Conservation (phyloP, 2,888 invertebrate genomes). For the Melieria omissa region DNA sequence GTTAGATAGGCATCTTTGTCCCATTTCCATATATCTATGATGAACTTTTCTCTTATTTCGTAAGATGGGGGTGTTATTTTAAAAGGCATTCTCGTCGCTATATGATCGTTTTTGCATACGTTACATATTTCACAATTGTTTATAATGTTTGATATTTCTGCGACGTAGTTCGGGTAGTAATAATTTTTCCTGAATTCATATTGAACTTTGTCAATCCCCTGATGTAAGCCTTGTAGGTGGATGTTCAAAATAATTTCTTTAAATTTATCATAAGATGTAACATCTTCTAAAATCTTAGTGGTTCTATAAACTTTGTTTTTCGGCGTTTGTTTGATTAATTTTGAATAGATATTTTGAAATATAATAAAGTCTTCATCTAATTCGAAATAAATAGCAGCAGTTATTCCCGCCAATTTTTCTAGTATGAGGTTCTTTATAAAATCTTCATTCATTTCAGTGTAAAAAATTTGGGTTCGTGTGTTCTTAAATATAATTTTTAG, state of each 20-base stretch:
- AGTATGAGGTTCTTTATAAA: constrained; percentile 3
- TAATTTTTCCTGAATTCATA: too few relatives aligned
- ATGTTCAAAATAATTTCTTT: constrained; percentile 12
- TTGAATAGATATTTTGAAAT: constrained; percentile 8
- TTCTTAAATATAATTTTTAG: constrained; percentile 8
- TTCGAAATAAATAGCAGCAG: not conserved
- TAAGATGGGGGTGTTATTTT: constrained; percentile 35
- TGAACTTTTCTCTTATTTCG: constrained; percentile 26
- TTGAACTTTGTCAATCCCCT: constrained; percentile 37
- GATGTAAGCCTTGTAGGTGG: constrained; percentile 28
- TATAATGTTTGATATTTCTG: constrained; percentile 37
- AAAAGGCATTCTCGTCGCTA: constrained; percentile 37
- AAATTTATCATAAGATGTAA: not conserved
- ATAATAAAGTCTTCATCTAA: not conserved
- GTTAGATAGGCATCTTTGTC: constrained; percentile 37
- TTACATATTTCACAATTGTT: constrained; percentile 40
- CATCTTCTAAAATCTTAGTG: constrained; percentile 18
- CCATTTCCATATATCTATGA: constrained; percentile 40
- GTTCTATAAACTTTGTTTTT: constrained; percentile 6
- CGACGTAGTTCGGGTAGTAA: constrained; percentile 25
- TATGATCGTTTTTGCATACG: constrained; percentile 38
- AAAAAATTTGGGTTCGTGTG: too few relatives aligned
- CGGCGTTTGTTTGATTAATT: not conserved
- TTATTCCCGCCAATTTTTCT: too few relatives aligned
- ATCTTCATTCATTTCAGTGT: not conserved